Percentiles rank a stretch among this genome's conserved stretches.
phyloP scores from a whole-genome alignment of 1,140 invertebrate species.

The Ceratosolen fusciceps region DNA sequence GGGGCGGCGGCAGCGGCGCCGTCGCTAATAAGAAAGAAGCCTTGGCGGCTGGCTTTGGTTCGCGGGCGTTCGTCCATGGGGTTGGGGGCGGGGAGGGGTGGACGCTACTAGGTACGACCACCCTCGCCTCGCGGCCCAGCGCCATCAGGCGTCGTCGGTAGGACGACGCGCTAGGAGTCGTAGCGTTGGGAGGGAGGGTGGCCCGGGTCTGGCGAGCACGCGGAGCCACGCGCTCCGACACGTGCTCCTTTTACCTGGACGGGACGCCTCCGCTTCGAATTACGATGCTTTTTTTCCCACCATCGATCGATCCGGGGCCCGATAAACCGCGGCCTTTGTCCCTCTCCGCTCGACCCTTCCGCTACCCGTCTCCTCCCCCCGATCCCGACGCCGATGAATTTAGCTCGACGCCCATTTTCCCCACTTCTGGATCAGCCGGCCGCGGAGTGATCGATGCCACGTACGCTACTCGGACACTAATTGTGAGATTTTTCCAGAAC shows the following conservation, averaged over 20 bases:
- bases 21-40: too few relatives aligned
- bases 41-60: too few relatives aligned
- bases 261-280: conserved; percentile 31
- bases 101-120: neutral
- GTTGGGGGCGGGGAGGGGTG: too few relatives aligned
- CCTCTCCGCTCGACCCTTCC: neutral
- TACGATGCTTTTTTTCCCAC: conserved; percentile 40
- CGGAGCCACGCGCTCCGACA: conserved; percentile 21
- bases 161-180: neutral
- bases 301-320: neutral
- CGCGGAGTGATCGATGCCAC: conserved; percentile 22
- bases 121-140: neutral
- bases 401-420: neutral
- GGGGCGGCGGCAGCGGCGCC: too few relatives aligned
- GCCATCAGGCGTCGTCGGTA: too few relatives aligned
- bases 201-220: neutral
- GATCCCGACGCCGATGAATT: too few relatives aligned
- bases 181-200: too few relatives aligned
- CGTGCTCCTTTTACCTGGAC: conserved; percentile 30
- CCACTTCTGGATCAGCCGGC: neutral
- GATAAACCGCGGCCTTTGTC: neutral
- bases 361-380: neutral
- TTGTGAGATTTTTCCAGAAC: too few relatives aligned
- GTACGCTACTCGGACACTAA: too few relatives aligned
- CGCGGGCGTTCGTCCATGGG: too few relatives aligned